A percentile compares a stretch with the other conserved stretches of the same genome.
Evolutionary conservation across 2,888 invertebrate species (phyloP).

Genomic region (Stenichneumon culpator): DNA sequence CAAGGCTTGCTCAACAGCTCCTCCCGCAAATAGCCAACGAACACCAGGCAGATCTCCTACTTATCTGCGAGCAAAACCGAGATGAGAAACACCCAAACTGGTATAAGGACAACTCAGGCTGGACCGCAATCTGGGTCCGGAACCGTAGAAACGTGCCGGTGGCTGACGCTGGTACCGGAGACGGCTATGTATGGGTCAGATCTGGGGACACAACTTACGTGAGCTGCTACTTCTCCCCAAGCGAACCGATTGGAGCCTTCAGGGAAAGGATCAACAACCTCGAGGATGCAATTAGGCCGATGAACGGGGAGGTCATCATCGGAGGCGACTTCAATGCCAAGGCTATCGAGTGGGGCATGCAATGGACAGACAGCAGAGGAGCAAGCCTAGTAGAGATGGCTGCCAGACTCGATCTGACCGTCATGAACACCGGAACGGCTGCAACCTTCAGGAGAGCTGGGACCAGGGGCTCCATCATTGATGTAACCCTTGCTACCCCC

Average conservation of each 20-base stretch:
- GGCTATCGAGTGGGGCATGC: too few relatives aligned
- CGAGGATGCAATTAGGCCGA: neutral
- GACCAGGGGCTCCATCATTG: too few relatives aligned
- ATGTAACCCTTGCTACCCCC: too few relatives aligned
- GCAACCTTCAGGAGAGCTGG: too few relatives aligned
- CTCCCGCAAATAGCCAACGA: neutral
- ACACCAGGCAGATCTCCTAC: constrained; percentile 6
- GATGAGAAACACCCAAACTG: neutral
- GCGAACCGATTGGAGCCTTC: neutral
- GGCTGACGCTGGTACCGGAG: neutral
- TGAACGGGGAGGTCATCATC: neutral
- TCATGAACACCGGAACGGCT: too few relatives aligned
- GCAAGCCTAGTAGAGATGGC: too few relatives aligned
- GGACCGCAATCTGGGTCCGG: constrained; percentile 14
- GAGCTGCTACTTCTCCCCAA: neutral
- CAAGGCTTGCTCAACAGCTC: constrained; percentile 5
- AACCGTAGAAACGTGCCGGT: constrained; percentile 1
- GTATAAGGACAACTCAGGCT: constrained; percentile 10
- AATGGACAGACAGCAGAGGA: too few relatives aligned
- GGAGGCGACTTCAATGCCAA: constrained; percentile 1
- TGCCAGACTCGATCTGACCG: too few relatives aligned
- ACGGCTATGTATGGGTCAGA: constrained; percentile 6
- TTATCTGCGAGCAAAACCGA: neutral
- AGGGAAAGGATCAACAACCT: neutral
- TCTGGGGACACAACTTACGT: neutral